Percentiles rank a stretch among this genome's conserved stretches.
Conservation (phyloP, 1,140 invertebrate species). For the Anagrus nilaparvatae region DNA sequence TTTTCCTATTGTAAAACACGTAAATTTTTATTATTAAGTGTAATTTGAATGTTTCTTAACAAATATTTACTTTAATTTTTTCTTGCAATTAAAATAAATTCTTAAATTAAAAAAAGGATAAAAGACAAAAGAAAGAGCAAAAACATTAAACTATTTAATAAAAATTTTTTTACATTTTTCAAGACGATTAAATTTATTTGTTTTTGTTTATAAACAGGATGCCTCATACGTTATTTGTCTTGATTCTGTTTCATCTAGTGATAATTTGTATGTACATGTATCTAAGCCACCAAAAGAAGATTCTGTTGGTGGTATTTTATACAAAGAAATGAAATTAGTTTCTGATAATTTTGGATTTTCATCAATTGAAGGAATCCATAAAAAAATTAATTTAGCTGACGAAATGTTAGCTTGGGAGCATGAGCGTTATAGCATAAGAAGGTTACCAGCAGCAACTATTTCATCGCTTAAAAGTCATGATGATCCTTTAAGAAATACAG, state of each 20-base stretch:
- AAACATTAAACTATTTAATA: too few relatives aligned
- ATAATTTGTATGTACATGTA: constrained; percentile 77
- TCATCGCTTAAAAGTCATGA: constrained; percentile 64
- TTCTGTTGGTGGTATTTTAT: constrained; percentile 60
- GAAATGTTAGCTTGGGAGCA: constrained; percentile 93
- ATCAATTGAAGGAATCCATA: constrained; percentile 74
- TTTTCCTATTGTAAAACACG: background rate
- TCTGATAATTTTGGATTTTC: constrained; percentile 39
- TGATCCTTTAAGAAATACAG: constrained; percentile 48
- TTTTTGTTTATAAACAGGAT: constrained; percentile 56
- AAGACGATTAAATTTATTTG: too few relatives aligned
- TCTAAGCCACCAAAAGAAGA: constrained; percentile 92
- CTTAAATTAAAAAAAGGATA: too few relatives aligned
- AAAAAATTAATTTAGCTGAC: constrained; percentile 96
- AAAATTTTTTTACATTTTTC: too few relatives aligned
- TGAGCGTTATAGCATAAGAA: constrained; percentile 86
- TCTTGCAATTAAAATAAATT: too few relatives aligned
- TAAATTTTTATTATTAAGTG: too few relatives aligned
- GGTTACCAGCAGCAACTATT: constrained; percentile 83
- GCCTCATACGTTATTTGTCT: constrained; percentile 85
- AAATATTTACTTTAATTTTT: too few relatives aligned
- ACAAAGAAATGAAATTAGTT: constrained; percentile 54
- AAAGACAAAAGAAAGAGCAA: too few relatives aligned
- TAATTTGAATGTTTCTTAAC: too few relatives aligned
- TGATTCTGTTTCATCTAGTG: constrained; percentile 60